Conservation (phyloP, 2,797 vertebrate genomes). For the Chelon auratus region DNA sequence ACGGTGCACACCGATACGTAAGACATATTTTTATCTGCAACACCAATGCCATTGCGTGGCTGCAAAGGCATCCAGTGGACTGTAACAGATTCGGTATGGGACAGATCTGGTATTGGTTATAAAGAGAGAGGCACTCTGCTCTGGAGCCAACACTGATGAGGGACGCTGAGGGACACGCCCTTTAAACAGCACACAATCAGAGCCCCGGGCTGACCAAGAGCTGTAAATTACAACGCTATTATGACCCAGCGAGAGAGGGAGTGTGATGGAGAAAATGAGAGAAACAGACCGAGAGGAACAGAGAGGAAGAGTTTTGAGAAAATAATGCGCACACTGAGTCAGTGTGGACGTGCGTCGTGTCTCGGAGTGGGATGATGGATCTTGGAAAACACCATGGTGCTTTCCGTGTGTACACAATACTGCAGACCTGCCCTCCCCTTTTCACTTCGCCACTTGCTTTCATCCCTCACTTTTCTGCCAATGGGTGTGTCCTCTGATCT, state of each 20-base stretch:
- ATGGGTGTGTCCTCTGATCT: slow-evolving; percentile 57
- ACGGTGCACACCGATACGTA: background rate
- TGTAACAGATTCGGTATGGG: slow-evolving; percentile 61
- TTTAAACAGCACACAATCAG: slow-evolving; percentile 57
- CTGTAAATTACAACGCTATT: slow-evolving; percentile 71
- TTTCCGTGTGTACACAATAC: slow-evolving; percentile 59
- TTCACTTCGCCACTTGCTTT: slow-evolving; percentile 31
- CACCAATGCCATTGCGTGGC: slow-evolving; percentile 28
- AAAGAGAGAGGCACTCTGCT: slow-evolving; percentile 56
- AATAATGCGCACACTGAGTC: slow-evolving; percentile 31
- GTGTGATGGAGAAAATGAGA: slow-evolving; percentile 44
- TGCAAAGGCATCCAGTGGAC: slow-evolving; percentile 50
- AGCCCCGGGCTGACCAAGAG: slow-evolving; percentile 61
- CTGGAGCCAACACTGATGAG: slow-evolving; percentile 68
- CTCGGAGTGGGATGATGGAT: slow-evolving; percentile 57
- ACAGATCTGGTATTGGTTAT: slow-evolving; percentile 71
- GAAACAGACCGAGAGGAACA: slow-evolving; percentile 36
- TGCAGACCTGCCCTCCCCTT: slow-evolving; percentile 18
- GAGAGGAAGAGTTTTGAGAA: slow-evolving; percentile 41
- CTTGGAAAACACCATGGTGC: slow-evolving; percentile 65
- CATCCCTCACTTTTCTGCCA: slow-evolving; percentile 50
- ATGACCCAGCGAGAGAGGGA: slow-evolving; percentile 44
- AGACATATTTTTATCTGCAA: slow-evolving; percentile 18
- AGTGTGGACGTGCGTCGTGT: slow-evolving; percentile 48
- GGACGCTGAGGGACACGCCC: slow-evolving; percentile 65